Evolutionary conservation across 2,113 vertebrate genomes (phyloP), one percentile per base, ranked within the genome.

Genomic region (Oceanites oceanicus): DNA sequence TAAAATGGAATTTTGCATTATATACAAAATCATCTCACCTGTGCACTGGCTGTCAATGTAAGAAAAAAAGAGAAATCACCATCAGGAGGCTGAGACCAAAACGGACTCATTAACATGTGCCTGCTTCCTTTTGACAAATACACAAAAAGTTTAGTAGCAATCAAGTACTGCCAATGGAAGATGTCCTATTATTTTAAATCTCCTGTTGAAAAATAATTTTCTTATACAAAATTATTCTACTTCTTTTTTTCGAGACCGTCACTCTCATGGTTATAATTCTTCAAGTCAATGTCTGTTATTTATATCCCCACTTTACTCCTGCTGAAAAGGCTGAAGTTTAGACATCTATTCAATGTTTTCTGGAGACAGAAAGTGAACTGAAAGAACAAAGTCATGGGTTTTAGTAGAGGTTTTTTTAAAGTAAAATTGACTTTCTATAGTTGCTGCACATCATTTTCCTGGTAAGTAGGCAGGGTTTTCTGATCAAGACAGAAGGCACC

Each of bases 281-380:
- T 59, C 63, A 80, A 95, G 55, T 88, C 88, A 92, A 34, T 88
- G 67, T 88, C 96, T 94, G 93, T 94, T 96, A 95, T 93, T 96
- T 95, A 96, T 92, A 96, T 66, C 86, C 75, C 70, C 47, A 49
- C 26, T 92, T 93, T 83, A 61, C 63, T 93, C 53, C 82, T 88
- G 38, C 44, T 90, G 75, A 80, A 93, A 90, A 90, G 19, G 78
- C 56, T 88, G 88, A 94, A 59, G 71, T 59, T 92, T 84, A 90
- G 62, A 73, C 66, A 79, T 82, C 30, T 93, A 66, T 84, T 86
- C 82, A 90, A 52, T 44, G 19, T 88, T 96, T 95, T 86, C 16
- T 80, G 63, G 50, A 93, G 59, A 50, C 27, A 76, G 49, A 75
- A 81, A 88, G 27, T 66, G 45, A 90, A 79, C 45, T 38, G 62